phyloP scores from a whole-genome alignment of 2,113 vertebrate species.

The Sakesphorus luctuosus region DNA sequence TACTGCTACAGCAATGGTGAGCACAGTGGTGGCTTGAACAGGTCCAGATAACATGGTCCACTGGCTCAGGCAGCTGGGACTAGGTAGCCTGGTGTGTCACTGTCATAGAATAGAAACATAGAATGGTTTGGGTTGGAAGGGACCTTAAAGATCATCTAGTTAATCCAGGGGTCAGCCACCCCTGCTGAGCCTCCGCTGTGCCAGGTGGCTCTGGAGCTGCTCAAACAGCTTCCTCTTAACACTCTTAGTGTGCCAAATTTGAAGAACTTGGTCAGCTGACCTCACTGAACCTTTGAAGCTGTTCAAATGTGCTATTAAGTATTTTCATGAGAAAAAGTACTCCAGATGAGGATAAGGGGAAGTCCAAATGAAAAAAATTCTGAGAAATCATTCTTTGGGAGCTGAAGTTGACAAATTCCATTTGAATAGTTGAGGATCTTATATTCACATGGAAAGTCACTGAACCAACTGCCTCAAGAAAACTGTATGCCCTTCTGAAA shows the following conservation, averaged over 20 bases:
- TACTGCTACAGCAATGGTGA: not conserved
- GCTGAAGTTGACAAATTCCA: not conserved
- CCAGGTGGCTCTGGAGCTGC: not conserved
- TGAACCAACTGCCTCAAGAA: not conserved
- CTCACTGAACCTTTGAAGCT: not conserved
- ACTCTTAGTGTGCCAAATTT: not conserved
- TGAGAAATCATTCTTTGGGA: not conserved
- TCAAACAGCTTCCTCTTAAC: not conserved
- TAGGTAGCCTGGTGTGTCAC: not conserved
- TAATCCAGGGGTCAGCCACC: not conserved
- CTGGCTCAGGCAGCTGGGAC: not conserved
- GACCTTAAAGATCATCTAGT: not conserved
- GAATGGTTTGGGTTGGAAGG: not conserved
- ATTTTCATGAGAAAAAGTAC: not conserved
- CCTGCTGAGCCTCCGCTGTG: not conserved
- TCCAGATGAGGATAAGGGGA: not conserved
- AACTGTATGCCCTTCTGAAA: not conserved
- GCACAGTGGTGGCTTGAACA: not conserved
- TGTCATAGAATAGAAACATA: accelerated
- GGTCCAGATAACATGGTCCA: not conserved
- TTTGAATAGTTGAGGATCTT: not conserved
- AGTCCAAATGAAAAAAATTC: not conserved
- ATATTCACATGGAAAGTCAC: not conserved
- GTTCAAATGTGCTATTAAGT: not conserved
- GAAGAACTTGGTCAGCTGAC: accelerated